phyloP scores from a whole-genome alignment of 2,797 vertebrate genomes.

The Oophaga sylvatica region DNA sequence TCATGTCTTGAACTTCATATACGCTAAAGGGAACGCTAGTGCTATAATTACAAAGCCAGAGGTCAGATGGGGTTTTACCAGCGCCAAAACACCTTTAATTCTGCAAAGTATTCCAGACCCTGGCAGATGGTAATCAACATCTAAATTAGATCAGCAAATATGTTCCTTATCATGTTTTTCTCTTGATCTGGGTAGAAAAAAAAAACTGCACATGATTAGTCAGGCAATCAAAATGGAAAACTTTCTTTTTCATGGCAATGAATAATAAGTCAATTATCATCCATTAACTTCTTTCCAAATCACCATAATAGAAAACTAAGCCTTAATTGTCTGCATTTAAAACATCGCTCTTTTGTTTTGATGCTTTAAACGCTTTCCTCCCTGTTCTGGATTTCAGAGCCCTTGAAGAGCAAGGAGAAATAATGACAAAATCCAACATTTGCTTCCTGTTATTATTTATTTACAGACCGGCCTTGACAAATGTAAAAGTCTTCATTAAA shows the following conservation, averaged over 20 bases:
- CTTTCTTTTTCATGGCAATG: slow-evolving; percentile 42
- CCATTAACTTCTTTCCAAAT: slow-evolving; percentile 79
- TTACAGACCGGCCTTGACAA: slow-evolving; percentile 87
- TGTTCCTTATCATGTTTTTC: slow-evolving; percentile 75
- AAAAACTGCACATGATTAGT: slow-evolving; percentile 53
- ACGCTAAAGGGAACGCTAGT: neutral
- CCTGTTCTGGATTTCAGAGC: slow-evolving; percentile 76
- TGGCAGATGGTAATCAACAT: slow-evolving; percentile 58
- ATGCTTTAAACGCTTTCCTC: slow-evolving; percentile 78
- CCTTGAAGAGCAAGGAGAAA: slow-evolving; percentile 76
- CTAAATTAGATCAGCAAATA: slow-evolving; percentile 68
- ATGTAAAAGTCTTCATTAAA: slow-evolving; percentile 82
- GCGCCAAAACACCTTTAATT: slow-evolving; percentile 43
- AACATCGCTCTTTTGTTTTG: slow-evolving; percentile 80
- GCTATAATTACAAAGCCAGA: slow-evolving; percentile 32
- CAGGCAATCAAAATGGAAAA: slow-evolving; percentile 51
- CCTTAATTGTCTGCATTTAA: slow-evolving; percentile 82
- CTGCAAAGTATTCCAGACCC: slow-evolving; percentile 39
- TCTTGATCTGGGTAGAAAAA: slow-evolving; percentile 47
- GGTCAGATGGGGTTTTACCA: slow-evolving; percentile 34
- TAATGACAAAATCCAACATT: slow-evolving; percentile 69
- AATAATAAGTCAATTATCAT: slow-evolving; percentile 71
- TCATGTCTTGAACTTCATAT: slow-evolving; percentile 20
- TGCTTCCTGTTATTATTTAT: slow-evolving; percentile 83
- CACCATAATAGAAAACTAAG: slow-evolving; percentile 78